These are phyloP conservation scores for Mustelus asterias DNA, from an alignment of 2,113 vertebrate genomes.

Conservation along the genomic window DNA sequence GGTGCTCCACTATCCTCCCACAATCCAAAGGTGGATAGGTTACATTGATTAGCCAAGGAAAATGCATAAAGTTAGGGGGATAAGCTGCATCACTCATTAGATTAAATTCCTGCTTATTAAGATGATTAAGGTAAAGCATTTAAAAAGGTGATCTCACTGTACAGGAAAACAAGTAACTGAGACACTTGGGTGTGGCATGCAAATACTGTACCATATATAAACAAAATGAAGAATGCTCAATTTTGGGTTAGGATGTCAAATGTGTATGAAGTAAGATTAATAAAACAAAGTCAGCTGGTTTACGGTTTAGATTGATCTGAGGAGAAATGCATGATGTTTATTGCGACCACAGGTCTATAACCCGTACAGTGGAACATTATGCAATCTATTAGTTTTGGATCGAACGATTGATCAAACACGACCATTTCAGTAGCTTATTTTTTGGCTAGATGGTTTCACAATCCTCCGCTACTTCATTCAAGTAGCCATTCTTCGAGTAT, in stretches of 20 bases:
- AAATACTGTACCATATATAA: neutral
- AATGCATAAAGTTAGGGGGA: neutral
- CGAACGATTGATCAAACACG: neutral
- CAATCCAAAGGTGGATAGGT: too few relatives aligned
- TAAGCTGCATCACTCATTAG: neutral
- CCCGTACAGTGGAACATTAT: neutral
- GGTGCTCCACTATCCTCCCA: too few relatives aligned
- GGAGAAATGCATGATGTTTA: neutral
- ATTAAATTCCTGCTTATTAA: neutral
- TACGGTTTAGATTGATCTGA: neutral
- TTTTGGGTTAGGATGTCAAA: neutral
- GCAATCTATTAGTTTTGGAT: neutral
- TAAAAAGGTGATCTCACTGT: neutral
- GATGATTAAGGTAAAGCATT: neutral
- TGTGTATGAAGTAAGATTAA: neutral
- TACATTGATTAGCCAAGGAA: too few relatives aligned
- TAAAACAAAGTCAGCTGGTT: neutral
- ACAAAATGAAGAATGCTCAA: neutral
- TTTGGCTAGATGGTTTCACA: neutral
- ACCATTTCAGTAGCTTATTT: neutral
- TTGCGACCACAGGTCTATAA: neutral
- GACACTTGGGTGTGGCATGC: neutral
- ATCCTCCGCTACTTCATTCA: neutral
- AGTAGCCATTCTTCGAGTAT: neutral
- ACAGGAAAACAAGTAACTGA: neutral